A percentile compares a stretch with the other conserved stretches of the same genome.
Conservation (phyloP, 2,888 invertebrate genomes). For the Hemithea aestivaria region DNA sequence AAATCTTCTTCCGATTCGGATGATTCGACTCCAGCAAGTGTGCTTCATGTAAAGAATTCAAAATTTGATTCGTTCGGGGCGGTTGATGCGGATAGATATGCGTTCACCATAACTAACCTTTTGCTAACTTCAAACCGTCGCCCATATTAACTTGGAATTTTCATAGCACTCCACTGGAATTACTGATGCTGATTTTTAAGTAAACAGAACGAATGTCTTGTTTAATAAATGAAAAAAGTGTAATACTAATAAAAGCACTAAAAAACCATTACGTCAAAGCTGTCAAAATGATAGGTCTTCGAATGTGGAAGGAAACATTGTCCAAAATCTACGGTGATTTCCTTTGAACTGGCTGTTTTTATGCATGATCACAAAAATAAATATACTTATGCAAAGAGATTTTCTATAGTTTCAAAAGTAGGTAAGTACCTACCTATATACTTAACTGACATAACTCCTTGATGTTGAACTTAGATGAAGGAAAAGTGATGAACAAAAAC, state of each 20-base stretch:
- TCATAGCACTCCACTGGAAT: constrained; percentile 54
- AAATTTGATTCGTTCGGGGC: no score
- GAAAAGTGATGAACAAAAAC: no score
- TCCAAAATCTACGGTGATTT: constrained; percentile 50
- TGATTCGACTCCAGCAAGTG: no score
- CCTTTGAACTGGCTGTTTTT: constrained; percentile 24
- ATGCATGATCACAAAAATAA: neutral
- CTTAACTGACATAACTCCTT: no score
- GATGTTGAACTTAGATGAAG: no score
- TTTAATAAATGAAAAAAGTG: constrained; percentile 62
- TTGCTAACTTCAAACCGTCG: constrained; percentile 61
- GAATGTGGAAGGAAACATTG: constrained; percentile 54
- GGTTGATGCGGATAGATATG: no score
- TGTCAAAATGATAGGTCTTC: constrained; percentile 58
- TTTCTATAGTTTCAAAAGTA: no score
- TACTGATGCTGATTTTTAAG: constrained; percentile 52
- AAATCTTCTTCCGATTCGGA: no score
- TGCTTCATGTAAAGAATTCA: no score
- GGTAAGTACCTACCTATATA: no score
- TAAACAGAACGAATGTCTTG: constrained; percentile 45
- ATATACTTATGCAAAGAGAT: no score
- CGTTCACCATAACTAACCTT: constrained; percentile 42
- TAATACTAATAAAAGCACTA: constrained; percentile 60
- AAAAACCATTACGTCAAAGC: constrained; percentile 73
- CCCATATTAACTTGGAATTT: constrained; percentile 73